These are phyloP conservation scores for Mamestra configurata DNA, from an alignment of 1,140 invertebrate species.

Conservation along the genomic window DNA sequence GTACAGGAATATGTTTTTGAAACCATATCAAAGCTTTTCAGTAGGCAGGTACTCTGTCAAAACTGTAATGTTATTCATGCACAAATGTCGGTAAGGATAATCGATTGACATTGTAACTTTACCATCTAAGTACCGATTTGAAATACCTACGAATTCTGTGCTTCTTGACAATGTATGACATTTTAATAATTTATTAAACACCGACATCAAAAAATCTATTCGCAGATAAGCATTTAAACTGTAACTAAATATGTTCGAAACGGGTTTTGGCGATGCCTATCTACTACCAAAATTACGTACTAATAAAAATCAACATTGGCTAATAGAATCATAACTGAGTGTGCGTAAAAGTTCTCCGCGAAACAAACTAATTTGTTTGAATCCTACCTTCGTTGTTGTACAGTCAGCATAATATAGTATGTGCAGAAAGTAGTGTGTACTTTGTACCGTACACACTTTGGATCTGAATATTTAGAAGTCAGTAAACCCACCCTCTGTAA, in stretches of 20 bases:
- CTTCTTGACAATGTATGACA: neutral
- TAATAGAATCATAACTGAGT: neutral
- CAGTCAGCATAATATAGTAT: slow-evolving; percentile 38
- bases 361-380: neutral
- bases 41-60: neutral
- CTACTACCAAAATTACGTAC: neutral
- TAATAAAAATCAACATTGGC: slow-evolving; percentile 19
- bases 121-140: neutral
- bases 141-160: neutral
- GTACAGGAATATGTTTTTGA: neutral
- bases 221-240: neutral
- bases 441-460: slow-evolving; percentile 12
- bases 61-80: neutral
- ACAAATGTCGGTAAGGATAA: too few species aligned
- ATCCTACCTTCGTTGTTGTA: slow-evolving; percentile 5
- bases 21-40: neutral
- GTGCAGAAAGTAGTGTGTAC: slow-evolving; percentile 14
- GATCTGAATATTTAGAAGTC: slow-evolving; percentile 34
- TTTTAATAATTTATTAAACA: neutral
- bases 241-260: neutral
- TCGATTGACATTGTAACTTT: neutral
- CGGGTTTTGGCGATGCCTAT: neutral
- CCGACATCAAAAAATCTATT: neutral
- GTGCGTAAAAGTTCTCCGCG: slow-evolving; percentile 19
- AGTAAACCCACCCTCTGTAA: slow-evolving; percentile 12